Evolutionary conservation across 2,888 invertebrate genomes (phyloP).

Genomic region (Drosophila stalkeri): DNA sequence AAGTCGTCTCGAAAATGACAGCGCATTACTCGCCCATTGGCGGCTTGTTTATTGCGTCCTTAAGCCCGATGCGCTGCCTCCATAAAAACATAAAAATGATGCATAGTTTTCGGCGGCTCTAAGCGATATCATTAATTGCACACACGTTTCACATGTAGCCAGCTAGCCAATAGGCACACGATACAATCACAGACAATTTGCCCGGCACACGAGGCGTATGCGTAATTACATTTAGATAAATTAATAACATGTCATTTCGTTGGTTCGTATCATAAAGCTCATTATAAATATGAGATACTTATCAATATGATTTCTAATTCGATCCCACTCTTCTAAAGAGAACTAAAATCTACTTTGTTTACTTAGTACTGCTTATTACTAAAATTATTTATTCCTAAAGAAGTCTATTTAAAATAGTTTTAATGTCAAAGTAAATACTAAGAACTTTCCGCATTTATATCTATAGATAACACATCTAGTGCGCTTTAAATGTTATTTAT

Average conservation of each 20-base stretch:
- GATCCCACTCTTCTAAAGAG: neutral
- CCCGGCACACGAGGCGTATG: conserved; percentile 38
- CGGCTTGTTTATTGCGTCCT: conserved; percentile 68
- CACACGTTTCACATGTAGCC: conserved; percentile 38
- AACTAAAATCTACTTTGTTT: neutral
- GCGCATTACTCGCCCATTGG: conserved; percentile 72
- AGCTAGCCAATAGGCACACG: conserved; percentile 22
- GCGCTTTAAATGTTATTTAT: neutral
- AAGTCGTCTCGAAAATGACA: conserved; percentile 68
- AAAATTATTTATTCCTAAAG: no score
- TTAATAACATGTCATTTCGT: neutral
- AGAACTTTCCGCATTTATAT: neutral
- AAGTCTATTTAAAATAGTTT: no score
- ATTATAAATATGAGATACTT: neutral
- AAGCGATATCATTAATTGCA: conserved; percentile 64
- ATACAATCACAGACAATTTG: conserved; percentile 50
- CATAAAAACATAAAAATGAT: conserved; percentile 53
- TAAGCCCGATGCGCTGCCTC: conserved; percentile 51
- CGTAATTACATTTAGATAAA: conserved; percentile 41
- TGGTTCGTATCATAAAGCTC: neutral
- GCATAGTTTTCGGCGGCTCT: conserved; percentile 51
- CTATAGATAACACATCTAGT: no score
- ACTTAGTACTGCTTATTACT: neutral
- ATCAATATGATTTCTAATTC: neutral
- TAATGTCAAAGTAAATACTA: neutral